Evolutionary conservation across 2,113 vertebrate genomes (phyloP), one percentile per base, ranked within the genome.

Genomic region (Tretioscincus oriximinensis): DNA sequence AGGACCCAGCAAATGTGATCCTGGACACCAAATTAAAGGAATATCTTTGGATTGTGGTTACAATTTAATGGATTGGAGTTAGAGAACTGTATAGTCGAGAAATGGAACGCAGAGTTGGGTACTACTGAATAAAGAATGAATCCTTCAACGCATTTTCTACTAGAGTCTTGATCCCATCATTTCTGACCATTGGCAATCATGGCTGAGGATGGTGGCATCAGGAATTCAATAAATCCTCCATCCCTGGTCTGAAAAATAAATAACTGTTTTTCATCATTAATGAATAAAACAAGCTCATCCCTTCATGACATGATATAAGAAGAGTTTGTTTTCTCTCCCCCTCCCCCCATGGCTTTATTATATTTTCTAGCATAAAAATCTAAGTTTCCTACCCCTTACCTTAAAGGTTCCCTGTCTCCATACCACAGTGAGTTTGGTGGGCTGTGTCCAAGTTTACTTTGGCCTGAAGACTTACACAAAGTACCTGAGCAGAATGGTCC

Each of bases 341-440:
- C 54, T 16, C 54, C 11, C 54, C 77, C 18, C 73, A 76, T 70
- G 65, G 65, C 22, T 24, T 7, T 20, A 60, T 64, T 72, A 65
- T 29, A 6, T 22, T 73, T 80, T 78, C 61, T 45, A 60, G 47
- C 11, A 10, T 86, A 82, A 76, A 86, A 80, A 64, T 76, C 26
- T 58, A 64, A n/a, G 49, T 77, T 61, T 77, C 18, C 66, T 5
- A 65, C 24, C 58, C 35, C 49, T 77, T 45, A 28, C 51, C n/a
- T 28, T 61, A 76, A 76, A 76, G 63, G 64, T 26, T 18, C 18
- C 22, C 41, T 73, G 28, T 66, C 54, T 58, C 54, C 54, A 58
- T 58, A 51, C 20, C 31, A 51, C 11, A 78, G 51, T 49, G 21
- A 47, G 35, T 51, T 47, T 69, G 79, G 54, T 10, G 31, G 41